Evolutionary conservation across 2,888 invertebrate species (phyloP), one percentile per base, ranked within the genome.

Genomic region (Tinea pellionella): DNA sequence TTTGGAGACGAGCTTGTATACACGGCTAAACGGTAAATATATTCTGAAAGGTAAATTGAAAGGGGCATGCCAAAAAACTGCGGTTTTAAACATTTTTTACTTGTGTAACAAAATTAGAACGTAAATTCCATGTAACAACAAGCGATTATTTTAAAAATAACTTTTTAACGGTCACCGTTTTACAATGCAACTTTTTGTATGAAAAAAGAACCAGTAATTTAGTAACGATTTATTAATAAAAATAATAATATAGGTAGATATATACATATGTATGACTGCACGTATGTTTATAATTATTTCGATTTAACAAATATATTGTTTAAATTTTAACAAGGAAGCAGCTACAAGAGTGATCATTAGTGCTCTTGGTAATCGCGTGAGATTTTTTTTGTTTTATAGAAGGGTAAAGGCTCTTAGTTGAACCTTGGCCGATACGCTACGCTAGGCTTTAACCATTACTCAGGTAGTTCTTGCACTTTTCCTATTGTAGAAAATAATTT

Each of bases 361-460:
- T 15, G 15, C 16, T 13, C 16, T 47, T 9, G 15, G 53, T 53
- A 53, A 53, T 53, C 16, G 53, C 53, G 53, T 53, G 53, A 18
- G 53, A 53, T 24, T 12, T 53, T 24, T 53, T 24, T 53, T 24
- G 24, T 53, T 53, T 12, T 24, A 24, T 53, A 24, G 53, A 53
- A 53, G 53, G 53, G 53, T 53, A 53, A 51, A 51, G 18, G 9
- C 15, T 19, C 24, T 19, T 53, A 9, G 11, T 24, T 53, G 53
- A 53, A 53, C 53, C 53, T 53, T 53, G 53, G 53, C 47, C 47
- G 47, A 53, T 12, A 24, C 53, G 53, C 24, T 53, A 53, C 19
- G n/a, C 53, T 53, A 18, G n/a, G 9, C 24, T 24, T 18, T 15
- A n/a, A 13, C 47, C 6, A 16, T 15, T n/a, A 47, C 47, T 15